Percentiles rank a stretch among this genome's conserved stretches.
Evolutionary conservation across 2,797 vertebrate species (phyloP).

Genomic region (Microchirus variegatus): DNA sequence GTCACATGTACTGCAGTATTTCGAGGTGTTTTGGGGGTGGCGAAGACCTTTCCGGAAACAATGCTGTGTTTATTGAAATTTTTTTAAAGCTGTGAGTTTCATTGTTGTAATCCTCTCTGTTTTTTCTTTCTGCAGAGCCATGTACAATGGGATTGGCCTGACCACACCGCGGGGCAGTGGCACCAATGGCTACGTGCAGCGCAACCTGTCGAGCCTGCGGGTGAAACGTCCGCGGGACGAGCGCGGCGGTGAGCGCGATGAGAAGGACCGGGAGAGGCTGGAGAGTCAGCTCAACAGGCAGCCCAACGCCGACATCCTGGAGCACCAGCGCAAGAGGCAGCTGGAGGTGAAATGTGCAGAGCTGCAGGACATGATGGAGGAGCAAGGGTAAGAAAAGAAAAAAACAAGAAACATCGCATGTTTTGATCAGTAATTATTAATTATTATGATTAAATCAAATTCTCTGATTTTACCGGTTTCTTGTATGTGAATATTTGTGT

Average conservation of each 20-base stretch:
- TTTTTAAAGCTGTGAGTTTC: not conserved
- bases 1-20: no score
- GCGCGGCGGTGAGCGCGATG: constrained; percentile 81
- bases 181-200: constrained; percentile 94
- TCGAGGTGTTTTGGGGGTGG: no score
- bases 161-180: constrained; percentile 93
- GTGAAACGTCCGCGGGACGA: constrained; percentile 88
- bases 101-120: not conserved
- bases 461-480: no score
- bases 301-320: constrained; percentile 93
- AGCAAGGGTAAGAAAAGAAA: constrained; percentile 86
- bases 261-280: constrained; percentile 87
- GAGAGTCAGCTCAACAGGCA: constrained; percentile 91
- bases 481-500: no score
- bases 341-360: constrained; percentile 95
- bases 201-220: constrained; percentile 91
- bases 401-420: no score
- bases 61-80: no score
- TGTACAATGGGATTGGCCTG: constrained; percentile 96
- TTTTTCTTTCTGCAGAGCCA: constrained; percentile 60
- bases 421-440: no score
- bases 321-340: constrained; percentile 93
- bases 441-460: no score
- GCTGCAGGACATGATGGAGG: constrained; percentile 96
- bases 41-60: no score